Base-by-base conservation (phyloP, 2,888 invertebrate species). In the Carterocephalus palaemon region DNA sequence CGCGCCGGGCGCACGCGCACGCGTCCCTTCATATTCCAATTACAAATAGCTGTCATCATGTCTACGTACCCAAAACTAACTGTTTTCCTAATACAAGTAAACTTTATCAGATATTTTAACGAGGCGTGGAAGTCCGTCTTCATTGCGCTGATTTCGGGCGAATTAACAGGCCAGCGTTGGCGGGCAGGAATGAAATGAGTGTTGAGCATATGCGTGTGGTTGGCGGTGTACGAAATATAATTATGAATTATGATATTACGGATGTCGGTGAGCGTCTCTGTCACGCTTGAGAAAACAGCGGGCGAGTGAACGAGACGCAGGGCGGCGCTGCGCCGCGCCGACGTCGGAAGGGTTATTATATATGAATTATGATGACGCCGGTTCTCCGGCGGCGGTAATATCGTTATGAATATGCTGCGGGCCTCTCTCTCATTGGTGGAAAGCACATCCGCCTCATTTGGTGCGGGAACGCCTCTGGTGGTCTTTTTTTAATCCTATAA, bases 351-450 rank as follows among this genome's bases (percentile, higher is more conserved):
- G 88, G 87, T 88, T 88, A 86, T 86, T 86, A 86, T 86, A 64
- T 86, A 88, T 88, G 88, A 88, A 82, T 87, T 87, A 88, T 88
- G 86, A 88, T 75, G 84, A 82, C 80, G 80, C 76, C 75, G 82
- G 73, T 62, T 67, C 78, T 74, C 75, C 78, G 83, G 62, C 82
- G 78, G 72, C 84, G 75, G 86, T 85, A 88, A 87, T 86, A 87
- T 80, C 83, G 82, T 86, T 87, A 88, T 88, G 88, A 88, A 87
- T 88, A 88, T 87, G 81, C 82, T 70, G 72, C 68, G 78, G 65
- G 73, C 76, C 60, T 76, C 60, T 73, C 84, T 74, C 82, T 75
- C 75, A 87, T 88, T 87, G 88, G 88, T 67, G 75, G 85, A 72
- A 72, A 75, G 77, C 69, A 80, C 75, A 78, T 78, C 81, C 83